Conservation (phyloP, 2,888 invertebrate species). For the Dione juno region DNA sequence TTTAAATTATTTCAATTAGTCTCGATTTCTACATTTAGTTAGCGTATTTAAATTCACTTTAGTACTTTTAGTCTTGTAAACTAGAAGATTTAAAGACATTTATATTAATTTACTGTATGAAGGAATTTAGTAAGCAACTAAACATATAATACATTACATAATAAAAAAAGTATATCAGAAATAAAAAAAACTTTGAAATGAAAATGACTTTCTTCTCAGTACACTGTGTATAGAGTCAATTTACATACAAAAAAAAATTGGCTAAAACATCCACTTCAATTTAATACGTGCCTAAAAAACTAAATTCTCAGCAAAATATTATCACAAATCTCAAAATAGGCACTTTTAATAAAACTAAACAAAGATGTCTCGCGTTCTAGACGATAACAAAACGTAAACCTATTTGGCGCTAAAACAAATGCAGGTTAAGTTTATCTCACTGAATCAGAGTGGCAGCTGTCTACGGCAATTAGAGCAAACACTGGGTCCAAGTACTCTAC, state of each 20-base stretch:
- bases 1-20: constrained; percentile 27
- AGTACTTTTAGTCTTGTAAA: background rate
- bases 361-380: background rate
- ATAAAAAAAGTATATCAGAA: too few relatives aligned
- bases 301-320: background rate
- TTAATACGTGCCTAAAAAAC: too few relatives aligned
- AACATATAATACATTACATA: too few relatives aligned
- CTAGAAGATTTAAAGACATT: background rate
- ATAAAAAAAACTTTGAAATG: too few relatives aligned
- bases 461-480: constrained; percentile 76
- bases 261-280: too few relatives aligned
- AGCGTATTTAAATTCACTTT: constrained; percentile 2
- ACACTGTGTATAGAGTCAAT: too few relatives aligned
- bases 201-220: background rate
- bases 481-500: constrained; percentile 55
- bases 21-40: constrained; percentile 1
- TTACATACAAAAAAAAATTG: too few relatives aligned
- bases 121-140: too few relatives aligned
- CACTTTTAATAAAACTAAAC: constrained; percentile 5
- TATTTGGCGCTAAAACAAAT: constrained; percentile 34
- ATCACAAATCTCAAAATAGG: background rate
- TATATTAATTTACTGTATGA: background rate
- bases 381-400: constrained; percentile 15
- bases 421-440: constrained; percentile 38
- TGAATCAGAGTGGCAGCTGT: constrained; percentile 54